A percentile compares a stretch with the other conserved stretches of the same genome.
phyloP scores from a whole-genome alignment of 2,888 invertebrate genomes.

The Trichogramma evanescens region DNA sequence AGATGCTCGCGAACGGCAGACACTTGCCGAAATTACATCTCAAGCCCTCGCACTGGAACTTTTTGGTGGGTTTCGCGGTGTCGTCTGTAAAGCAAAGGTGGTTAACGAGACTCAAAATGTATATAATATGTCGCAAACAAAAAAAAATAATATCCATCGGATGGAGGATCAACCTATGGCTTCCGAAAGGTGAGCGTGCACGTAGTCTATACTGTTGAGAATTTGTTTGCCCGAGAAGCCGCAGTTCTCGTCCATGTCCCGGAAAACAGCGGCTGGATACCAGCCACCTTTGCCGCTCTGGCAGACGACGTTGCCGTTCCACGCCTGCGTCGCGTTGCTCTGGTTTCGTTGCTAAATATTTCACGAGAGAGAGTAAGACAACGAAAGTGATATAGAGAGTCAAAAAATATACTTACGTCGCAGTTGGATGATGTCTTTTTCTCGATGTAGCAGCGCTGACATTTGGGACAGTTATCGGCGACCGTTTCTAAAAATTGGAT shows the following conservation, averaged over 20 bases:
- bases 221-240: slow-evolving; percentile 48
- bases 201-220: slow-evolving; percentile 53
- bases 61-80: neutral
- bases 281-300: slow-evolving; percentile 56
- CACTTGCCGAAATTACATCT: slow-evolving; percentile 68
- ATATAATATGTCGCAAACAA: neutral
- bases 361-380: neutral
- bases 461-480: slow-evolving; percentile 49
- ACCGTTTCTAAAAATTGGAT: slow-evolving; percentile 51
- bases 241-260: slow-evolving; percentile 50
- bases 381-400: too few relatives aligned
- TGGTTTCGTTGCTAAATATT: neutral
- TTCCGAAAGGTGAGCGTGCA: slow-evolving; percentile 51
- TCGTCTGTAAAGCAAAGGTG: slow-evolving; percentile 8
- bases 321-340: slow-evolving; percentile 31
- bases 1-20: slow-evolving; percentile 53
- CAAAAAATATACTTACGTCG: neutral
- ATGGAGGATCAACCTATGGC: slow-evolving; percentile 47
- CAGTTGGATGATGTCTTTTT: neutral
- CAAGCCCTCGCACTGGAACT: slow-evolving; percentile 52
- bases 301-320: slow-evolving; percentile 67
- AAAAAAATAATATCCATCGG: neutral
- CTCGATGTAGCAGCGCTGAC: slow-evolving; percentile 52
- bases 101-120: neutral
- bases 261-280: slow-evolving; percentile 65